Conservation (phyloP, 1,140 invertebrate genomes). For the Cotesia vestalis region DNA sequence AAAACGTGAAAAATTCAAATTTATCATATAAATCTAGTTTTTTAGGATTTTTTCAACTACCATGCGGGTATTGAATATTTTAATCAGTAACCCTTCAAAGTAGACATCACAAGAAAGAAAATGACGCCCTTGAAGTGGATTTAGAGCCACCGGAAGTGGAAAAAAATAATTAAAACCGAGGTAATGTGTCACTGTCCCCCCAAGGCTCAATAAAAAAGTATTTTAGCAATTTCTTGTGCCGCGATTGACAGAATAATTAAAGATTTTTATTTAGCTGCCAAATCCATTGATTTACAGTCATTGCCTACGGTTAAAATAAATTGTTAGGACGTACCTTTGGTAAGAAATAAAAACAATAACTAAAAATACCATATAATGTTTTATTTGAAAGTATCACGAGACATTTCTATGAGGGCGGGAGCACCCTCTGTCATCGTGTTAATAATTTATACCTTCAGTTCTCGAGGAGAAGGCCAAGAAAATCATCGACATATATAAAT, state of each 20-base stretch:
- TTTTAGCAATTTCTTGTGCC: not conserved
- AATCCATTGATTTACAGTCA: constrained; percentile 21
- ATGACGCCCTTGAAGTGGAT: too few species aligned
- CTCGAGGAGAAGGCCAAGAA: not conserved
- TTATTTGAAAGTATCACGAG: constrained; percentile 17
- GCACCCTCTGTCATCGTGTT: constrained; percentile 14
- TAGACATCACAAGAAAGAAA: too few species aligned
- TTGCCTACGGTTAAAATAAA: constrained; percentile 19
- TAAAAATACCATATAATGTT: not conserved
- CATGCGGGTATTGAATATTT: too few species aligned
- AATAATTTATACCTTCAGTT: constrained; percentile 20
- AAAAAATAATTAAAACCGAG: too few species aligned
- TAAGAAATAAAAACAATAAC: not conserved
- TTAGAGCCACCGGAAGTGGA: too few species aligned
- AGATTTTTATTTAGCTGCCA: constrained; percentile 22
- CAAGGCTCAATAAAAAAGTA: not conserved
- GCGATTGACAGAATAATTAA: constrained; percentile 28
- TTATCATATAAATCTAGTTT: too few species aligned
- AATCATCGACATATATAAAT: not conserved
- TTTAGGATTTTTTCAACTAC: too few species aligned
- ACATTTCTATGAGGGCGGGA: constrained; percentile 15
- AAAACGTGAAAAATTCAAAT: too few species aligned
- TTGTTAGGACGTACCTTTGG: constrained; percentile 4
- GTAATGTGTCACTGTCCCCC: too few species aligned
- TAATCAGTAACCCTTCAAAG: too few species aligned